Conservation (phyloP, 2,888 invertebrate species). For the Volucella inflata region DNA sequence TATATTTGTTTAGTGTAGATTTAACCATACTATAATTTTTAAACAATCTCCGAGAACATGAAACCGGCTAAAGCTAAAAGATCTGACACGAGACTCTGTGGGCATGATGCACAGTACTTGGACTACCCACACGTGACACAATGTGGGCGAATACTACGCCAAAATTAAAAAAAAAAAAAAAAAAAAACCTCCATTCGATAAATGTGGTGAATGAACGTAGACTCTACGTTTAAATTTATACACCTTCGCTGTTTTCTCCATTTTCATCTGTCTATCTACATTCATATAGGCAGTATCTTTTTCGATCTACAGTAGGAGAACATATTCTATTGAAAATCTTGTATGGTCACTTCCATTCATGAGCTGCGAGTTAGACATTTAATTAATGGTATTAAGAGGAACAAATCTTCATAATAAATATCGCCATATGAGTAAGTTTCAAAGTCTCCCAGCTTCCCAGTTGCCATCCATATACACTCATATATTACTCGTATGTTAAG, state of each 20-base stretch:
- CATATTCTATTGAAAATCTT: constrained; percentile 63
- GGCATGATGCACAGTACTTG: constrained; percentile 73
- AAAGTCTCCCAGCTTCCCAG: not conserved
- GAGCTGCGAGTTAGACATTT: constrained; percentile 66
- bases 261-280: constrained; percentile 35
- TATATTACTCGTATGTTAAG: constrained; percentile 6
- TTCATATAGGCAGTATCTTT: not conserved
- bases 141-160: constrained; percentile 75
- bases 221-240: constrained; percentile 49
- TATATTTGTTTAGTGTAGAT: constrained; percentile 7
- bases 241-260: constrained; percentile 69
- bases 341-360: constrained; percentile 69
- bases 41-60: constrained; percentile 46
- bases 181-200: constrained; percentile 24
- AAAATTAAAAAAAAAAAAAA: constrained; percentile 46
- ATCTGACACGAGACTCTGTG: constrained; percentile 71
- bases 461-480: constrained; percentile 45
- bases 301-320: constrained; percentile 51
- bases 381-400: constrained; percentile 62
- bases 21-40: constrained; percentile 66
- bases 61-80: constrained; percentile 63
- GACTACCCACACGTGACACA: constrained; percentile 72
- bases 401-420: constrained; percentile 60
- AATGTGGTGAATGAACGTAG: constrained; percentile 69
- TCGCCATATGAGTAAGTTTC: constrained; percentile 47